Base-by-base conservation (phyloP, 2,888 invertebrate species). In the Andrena hattorfiana region DNA sequence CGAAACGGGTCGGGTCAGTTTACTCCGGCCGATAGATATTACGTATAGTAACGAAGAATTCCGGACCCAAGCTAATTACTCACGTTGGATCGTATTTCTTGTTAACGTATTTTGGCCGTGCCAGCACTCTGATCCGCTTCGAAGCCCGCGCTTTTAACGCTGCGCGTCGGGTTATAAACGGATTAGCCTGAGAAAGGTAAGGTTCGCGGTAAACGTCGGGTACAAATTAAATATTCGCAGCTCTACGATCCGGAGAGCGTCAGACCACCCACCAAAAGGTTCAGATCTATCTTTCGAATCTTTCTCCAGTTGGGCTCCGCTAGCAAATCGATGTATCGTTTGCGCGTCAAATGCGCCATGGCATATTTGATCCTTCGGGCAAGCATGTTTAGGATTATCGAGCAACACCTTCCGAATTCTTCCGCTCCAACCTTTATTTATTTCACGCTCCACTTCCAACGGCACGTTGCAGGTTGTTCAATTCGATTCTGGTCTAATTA, bases 301-400 rank as follows among this genome's bases (percentile, higher is more conserved):
- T 89, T 90, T 67, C 92, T 87, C 92, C 91, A 92, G 68, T 85
- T 83, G 16, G 93, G 93, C 48, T 81, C 87, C 2, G 93, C 92
- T 16, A 93, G 81, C 54, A 89, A 60, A 28, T 89, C 83, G 68
- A 81, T 88, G 81, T 92, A 87, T 74, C 90, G 85, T 54, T 88
- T 81, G 26, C 63, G 86, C 68, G 92, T 90, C 66, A 93, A 88
- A 87, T 93, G 92, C 83, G 87, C 88, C 86, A 89, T 88, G 35
- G 91, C 92, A 80, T 92, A 92, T 88, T 89, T 93, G 75, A 93
- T 85, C 85, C 90, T 91, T 71, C 85, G 89, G 49, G 88, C 89
- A 67, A 87, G 74, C 91, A 90, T 92, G 75, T 81, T 87, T 51
- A 69, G 80, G 60, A 81, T 68, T 77, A 71, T 70, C 26, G 8